Conservation (phyloP, 2,888 invertebrate genomes). For the Priocnemis perturbator region DNA sequence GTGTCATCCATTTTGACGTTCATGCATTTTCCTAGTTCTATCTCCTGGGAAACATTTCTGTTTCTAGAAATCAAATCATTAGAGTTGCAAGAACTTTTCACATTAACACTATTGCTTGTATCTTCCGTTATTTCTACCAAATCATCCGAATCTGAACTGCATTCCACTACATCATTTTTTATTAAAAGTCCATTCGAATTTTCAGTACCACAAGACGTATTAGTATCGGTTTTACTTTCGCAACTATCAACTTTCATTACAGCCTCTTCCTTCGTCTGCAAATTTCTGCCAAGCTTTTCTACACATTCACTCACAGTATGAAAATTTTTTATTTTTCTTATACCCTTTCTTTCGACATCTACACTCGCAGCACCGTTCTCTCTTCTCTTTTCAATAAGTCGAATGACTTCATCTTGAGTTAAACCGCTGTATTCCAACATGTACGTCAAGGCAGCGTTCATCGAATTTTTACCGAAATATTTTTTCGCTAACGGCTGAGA, state of each 20-base stretch:
- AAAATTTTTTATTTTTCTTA: neutral
- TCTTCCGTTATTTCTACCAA: slow-evolving; percentile 28
- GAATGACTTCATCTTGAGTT: slow-evolving; percentile 81
- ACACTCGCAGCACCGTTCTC: slow-evolving; percentile 20
- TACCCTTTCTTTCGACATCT: neutral
- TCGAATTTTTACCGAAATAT: slow-evolving; percentile 65
- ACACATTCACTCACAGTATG: too few relatives aligned
- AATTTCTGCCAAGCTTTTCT: too few relatives aligned
- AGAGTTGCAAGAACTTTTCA: neutral
- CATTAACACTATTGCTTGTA: neutral
- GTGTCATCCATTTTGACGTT: neutral
- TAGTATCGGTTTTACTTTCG: too few relatives aligned
- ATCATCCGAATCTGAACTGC: slow-evolving; percentile 42
- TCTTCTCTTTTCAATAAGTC: slow-evolving; percentile 69
- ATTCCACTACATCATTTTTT: too few relatives aligned
- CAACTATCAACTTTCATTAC: too few relatives aligned
- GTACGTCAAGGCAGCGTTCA: slow-evolving; percentile 79
- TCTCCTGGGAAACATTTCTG: neutral
- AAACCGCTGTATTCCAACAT: slow-evolving; percentile 87
- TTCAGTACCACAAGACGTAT: too few relatives aligned
- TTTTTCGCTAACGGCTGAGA: slow-evolving; percentile 65
- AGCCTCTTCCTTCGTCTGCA: too few relatives aligned
- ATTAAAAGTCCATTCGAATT: too few relatives aligned
- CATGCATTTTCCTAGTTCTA: too few relatives aligned
- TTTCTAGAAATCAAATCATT: neutral